These are phyloP conservation scores for Sitophilus oryzae DNA, from an alignment of 1,140 invertebrate genomes.

Conservation along the genomic window DNA sequence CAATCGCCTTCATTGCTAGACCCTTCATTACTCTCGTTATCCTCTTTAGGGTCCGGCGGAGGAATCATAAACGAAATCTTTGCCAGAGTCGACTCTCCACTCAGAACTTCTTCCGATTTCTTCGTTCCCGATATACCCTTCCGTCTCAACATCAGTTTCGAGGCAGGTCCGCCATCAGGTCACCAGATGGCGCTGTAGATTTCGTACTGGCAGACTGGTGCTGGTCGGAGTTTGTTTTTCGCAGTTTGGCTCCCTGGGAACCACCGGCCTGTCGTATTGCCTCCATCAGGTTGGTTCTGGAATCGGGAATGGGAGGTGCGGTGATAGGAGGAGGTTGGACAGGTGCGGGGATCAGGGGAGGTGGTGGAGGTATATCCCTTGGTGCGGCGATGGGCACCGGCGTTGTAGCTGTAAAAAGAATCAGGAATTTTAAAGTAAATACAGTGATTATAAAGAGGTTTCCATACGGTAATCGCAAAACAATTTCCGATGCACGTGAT, in stretches of 20 bases:
- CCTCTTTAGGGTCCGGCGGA: conserved; percentile 44
- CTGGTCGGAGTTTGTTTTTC: conserved; percentile 43
- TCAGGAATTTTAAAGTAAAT: too few relatives aligned
- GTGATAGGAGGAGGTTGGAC: conserved; percentile 3
- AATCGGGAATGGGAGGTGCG: conserved; percentile 44
- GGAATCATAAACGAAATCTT: conserved; percentile 63
- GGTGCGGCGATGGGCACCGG: background rate
- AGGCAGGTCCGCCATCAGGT: conserved; percentile 87
- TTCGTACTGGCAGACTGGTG: conserved; percentile 31
- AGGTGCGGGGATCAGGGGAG: too few relatives aligned
- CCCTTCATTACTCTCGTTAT: background rate
- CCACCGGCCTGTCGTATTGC: conserved; percentile 88
- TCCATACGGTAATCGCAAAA: too few relatives aligned
- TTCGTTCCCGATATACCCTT: conserved; percentile 83
- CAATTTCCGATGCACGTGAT: too few relatives aligned
- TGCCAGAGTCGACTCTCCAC: conserved; percentile 52
- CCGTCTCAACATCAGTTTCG: conserved; percentile 75
- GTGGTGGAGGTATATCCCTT: conserved; percentile 4
- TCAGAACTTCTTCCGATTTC: conserved; percentile 39
- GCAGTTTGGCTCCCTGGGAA: conserved; percentile 65
- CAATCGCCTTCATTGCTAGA: background rate
- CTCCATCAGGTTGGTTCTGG: conserved; percentile 77
- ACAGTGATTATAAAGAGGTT: too few relatives aligned
- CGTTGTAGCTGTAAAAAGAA: conserved; percentile 3
- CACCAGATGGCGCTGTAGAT: conserved; percentile 48